Base-by-base conservation (phyloP, 2,888 invertebrate species). In the Notodonta dromedarius region DNA sequence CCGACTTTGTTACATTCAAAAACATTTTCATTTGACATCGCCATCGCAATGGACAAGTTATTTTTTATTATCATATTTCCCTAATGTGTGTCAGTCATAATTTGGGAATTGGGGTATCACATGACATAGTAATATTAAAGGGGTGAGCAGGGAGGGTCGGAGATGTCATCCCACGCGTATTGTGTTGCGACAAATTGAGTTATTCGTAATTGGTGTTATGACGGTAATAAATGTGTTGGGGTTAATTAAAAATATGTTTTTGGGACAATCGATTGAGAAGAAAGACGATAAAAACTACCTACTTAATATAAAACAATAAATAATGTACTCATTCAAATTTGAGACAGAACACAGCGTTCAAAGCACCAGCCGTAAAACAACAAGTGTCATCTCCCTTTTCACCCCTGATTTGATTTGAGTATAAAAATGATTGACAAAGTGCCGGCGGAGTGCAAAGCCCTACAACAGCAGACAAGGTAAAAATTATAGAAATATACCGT, bases 351-450 rank as follows among this genome's bases (percentile, higher is more conserved):
- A 53, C 16, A 11, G 24, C 57, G 57, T 66, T 65, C 63, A 66
- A 69, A 67, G 39, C 51, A 57, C 62, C 32, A 66, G 63, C 69
- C 71, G 65, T 76, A 70, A 71, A 75, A 72, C 64, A 65, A 56
- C 64, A 73, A 67, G 76, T 81, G 83, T 77, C 81, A 75, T 77
- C 82, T 84, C 85, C 85, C 76, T 82, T 84, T 82, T 82, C 82
- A 82, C 83, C 84, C 86, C 75, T 83, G 84, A 86, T 88, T 86
- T 81, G 79, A 87, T 87, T 86, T 80, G 76, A 76, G 78, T 71
- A 76, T 69, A 71, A 78, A 79, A 80, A 79, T 86, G 87, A 86
- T 85, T 88, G 88, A 88, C 83, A 81, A 80, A 88, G 85, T 71
- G 77, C 68, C 56, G 64, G 66, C 67, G 68, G 68, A 71, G 74